These are phyloP conservation scores for Pterophyllum scalare DNA, from an alignment of 2,113 vertebrate genomes.

Conservation along the genomic window DNA sequence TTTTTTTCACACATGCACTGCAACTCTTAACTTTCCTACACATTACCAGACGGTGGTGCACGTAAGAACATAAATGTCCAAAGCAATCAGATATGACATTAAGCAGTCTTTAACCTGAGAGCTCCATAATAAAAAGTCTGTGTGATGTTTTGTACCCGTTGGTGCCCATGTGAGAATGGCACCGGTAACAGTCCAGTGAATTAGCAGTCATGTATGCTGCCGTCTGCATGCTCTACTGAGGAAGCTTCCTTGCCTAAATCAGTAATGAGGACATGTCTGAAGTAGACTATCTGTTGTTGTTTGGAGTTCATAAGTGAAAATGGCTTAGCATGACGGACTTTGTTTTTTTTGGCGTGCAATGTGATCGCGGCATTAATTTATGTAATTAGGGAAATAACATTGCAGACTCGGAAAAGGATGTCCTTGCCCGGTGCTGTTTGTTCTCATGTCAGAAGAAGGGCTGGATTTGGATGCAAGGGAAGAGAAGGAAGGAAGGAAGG, in stretches of 20 bases:
- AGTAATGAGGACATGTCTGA: background rate
- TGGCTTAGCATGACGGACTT: constrained; percentile 3
- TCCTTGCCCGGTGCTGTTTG: constrained; percentile 63
- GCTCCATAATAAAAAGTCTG: background rate
- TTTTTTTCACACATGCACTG: background rate
- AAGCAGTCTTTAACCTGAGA: background rate
- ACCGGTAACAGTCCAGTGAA: background rate
- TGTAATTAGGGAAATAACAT: constrained; percentile 38
- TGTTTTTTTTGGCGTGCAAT: constrained; percentile 20
- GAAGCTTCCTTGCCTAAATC: background rate
- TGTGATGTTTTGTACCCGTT: background rate
- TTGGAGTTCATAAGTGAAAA: no score
- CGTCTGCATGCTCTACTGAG: background rate
- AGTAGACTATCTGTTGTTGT: no score
- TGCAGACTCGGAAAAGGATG: constrained; percentile 46
- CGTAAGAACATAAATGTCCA: background rate
- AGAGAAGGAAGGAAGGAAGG: constrained; percentile 53
- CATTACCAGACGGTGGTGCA: background rate
- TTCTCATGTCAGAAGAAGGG: constrained; percentile 59
- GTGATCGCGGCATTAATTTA: constrained; percentile 40
- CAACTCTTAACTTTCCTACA: background rate
- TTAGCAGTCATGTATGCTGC: background rate
- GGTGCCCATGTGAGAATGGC: background rate
- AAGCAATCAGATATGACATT: background rate
- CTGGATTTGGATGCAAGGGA: constrained; percentile 26